Evolutionary conservation across 1,140 invertebrate species (phyloP).

Genomic region (Mizuhopecten yessoensis): DNA sequence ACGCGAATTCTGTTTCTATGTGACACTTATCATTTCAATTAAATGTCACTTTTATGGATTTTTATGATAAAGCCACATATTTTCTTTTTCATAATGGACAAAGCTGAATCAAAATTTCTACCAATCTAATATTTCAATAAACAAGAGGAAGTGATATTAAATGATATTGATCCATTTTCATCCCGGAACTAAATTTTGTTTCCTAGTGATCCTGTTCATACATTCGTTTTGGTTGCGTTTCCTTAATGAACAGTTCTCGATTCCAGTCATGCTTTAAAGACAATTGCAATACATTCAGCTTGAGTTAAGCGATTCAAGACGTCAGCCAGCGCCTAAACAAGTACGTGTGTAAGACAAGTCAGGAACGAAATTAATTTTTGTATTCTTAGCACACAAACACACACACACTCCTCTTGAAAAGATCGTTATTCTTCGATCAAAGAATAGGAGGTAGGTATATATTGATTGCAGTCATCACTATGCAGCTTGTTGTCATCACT

Average conservation of each 20-base stretch:
- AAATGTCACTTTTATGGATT: no score
- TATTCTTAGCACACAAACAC: neutral
- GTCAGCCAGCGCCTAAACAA: neutral
- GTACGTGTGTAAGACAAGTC: neutral
- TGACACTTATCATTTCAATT: no score
- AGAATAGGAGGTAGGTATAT: no score
- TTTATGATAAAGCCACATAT: no score
- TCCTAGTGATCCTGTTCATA: neutral
- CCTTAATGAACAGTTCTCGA: neutral
- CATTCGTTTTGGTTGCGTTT: neutral
- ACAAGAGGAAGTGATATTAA: no score
- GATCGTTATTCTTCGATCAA: neutral
- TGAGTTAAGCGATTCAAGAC: neutral
- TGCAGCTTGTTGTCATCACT: no score
- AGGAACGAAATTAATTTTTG: neutral
- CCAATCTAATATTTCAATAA: no score
- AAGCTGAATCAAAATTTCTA: no score
- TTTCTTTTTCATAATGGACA: no score
- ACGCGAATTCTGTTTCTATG: no score
- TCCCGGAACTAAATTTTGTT: neutral
- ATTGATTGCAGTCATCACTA: no score
- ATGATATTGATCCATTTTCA: neutral
- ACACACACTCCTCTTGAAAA: neutral
- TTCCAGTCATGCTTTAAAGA: neutral
- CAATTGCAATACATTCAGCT: neutral